Evolutionary conservation across 2,888 invertebrate species (phyloP), one percentile per base, ranked within the genome.

Genomic region (Limnephilus rhombicus): DNA sequence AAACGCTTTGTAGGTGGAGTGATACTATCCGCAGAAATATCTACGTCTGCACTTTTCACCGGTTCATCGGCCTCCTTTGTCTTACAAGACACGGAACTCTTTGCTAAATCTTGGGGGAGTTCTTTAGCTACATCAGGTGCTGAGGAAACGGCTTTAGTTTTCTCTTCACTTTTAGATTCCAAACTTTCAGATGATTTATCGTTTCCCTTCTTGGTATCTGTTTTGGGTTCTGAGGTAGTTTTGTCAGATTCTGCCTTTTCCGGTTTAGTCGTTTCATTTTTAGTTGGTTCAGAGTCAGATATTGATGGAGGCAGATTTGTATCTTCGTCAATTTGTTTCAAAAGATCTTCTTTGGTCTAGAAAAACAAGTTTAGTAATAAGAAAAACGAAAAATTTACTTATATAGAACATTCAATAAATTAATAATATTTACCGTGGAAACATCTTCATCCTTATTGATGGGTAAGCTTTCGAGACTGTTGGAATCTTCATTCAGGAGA

Each of bases 401-500:
- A 83, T 31, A 12, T 18, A 5, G 11, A 31, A 83, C 11, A 24
- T 68, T 68, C 68, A 24, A n/a, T 68, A 68, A 68, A n/a, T 68
- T 24, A 24, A 68, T n/a, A 24, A 68, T n/a, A 68, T n/a, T 68
- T 68, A 68, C 68, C 24, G 24, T 68, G 68, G 68, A 68, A 68
- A 68, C 68, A 68, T 68, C 68, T 68, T 68, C 68, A 24, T 68
- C 68, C 68, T 68, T 68, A n/a, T 68, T 68, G 80, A 29, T 41
- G 4, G 94, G 92, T 86, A 94, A 94, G 90, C 94, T 94, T 94
- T 96, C 96, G 86, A 95, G 94, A 94, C 96, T 95, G 94, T 95
- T 96, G 0, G 96, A 96, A 93, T 96, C 96, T 94, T 96, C 96
- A 94, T 96, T 96, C 80, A 94, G 94, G 94, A 95, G 95, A 24